Evolutionary conservation across 37 sponge, comb jelly and placozoan genomes (phyloP).

Genomic region (Spongilla lacustris): DNA sequence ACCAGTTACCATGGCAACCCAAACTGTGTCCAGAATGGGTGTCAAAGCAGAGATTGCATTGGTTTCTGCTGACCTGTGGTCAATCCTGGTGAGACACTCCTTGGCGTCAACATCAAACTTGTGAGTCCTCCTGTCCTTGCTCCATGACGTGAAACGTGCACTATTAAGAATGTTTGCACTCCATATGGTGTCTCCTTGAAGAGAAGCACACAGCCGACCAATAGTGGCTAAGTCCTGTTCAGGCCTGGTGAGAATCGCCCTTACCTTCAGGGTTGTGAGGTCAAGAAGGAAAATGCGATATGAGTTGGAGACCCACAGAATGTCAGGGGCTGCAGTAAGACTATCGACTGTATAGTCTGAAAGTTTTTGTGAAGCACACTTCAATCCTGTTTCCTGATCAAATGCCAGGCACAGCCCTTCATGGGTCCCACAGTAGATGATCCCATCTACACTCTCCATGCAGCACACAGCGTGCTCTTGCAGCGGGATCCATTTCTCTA

Average conservation of each 20-base stretch:
- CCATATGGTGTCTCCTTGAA: conserved; percentile 56
- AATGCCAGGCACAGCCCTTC: conserved; percentile 65
- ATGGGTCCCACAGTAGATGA: conserved; percentile 61
- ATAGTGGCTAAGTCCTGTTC: conserved; percentile 13
- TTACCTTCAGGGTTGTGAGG: conserved; percentile 35
- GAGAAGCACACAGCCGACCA: conserved; percentile 29
- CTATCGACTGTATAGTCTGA: conserved; percentile 68
- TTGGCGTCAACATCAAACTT: conserved; percentile 27
- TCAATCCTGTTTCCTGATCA: neutral
- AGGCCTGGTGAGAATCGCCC: neutral
- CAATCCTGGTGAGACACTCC: neutral
- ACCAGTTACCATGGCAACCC: conserved; percentile 81
- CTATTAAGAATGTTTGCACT: conserved; percentile 56
- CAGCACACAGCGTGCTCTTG: conserved; percentile 52
- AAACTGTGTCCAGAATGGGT: conserved; percentile 72
- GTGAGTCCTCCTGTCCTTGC: conserved; percentile 26
- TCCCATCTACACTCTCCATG: conserved; percentile 29
- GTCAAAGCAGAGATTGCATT: conserved; percentile 63
- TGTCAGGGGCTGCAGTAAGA: conserved; percentile 13
- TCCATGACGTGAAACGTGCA: conserved; percentile 54
- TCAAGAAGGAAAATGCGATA: conserved; percentile 55
- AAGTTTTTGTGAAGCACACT: conserved; percentile 40
- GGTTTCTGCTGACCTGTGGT: neutral
- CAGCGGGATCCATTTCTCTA: conserved; percentile 57
- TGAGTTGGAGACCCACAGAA: conserved; percentile 60